These are phyloP conservation scores for Orbicella faveolata DNA, from an alignment of 64 coral and sea anemone genomes.

Conservation along the genomic window DNA sequence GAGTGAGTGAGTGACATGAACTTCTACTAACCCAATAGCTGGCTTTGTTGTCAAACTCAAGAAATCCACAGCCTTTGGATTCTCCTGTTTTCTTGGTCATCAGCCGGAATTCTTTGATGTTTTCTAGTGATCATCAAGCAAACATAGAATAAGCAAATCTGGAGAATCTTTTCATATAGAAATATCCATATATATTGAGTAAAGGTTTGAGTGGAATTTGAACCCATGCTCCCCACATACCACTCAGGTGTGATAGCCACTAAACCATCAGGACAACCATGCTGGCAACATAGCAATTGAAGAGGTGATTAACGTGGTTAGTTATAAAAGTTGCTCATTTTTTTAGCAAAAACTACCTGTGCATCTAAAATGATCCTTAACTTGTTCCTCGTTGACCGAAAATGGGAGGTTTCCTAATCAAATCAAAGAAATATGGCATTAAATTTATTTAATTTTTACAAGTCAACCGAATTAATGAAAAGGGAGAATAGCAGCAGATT, in stretches of 20 bases:
- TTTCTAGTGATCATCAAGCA: slow-evolving; percentile 9
- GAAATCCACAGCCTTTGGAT: slow-evolving; percentile 95
- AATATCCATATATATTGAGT: no score
- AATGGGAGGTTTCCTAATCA: slow-evolving; percentile 85
- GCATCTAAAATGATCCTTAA: slow-evolving; percentile 85
- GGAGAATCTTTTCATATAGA: no score
- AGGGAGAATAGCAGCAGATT: not conserved
- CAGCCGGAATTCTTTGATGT: slow-evolving; percentile 69
- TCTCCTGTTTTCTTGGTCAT: slow-evolving; percentile 83
- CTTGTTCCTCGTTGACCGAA: slow-evolving; percentile 62
- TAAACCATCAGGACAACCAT: no score
- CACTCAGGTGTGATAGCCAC: no score
- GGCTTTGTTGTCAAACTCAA: slow-evolving; percentile 73
- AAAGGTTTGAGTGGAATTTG: no score
- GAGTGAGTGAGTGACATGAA: not conserved
- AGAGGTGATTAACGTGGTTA: no score
- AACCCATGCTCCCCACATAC: no score
- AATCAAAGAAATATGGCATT: not conserved
- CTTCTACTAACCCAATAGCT: slow-evolving; percentile 68
- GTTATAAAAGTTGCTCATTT: no score
- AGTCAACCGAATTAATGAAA: not conserved
- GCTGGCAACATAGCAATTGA: no score
- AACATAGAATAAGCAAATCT: no score
- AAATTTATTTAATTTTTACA: not conserved
- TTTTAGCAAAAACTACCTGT: slow-evolving; percentile 45